Percentiles rank a stretch among this genome's conserved stretches.
Conservation (phyloP, 2,888 invertebrate species). For the Drosophila dives region DNA sequence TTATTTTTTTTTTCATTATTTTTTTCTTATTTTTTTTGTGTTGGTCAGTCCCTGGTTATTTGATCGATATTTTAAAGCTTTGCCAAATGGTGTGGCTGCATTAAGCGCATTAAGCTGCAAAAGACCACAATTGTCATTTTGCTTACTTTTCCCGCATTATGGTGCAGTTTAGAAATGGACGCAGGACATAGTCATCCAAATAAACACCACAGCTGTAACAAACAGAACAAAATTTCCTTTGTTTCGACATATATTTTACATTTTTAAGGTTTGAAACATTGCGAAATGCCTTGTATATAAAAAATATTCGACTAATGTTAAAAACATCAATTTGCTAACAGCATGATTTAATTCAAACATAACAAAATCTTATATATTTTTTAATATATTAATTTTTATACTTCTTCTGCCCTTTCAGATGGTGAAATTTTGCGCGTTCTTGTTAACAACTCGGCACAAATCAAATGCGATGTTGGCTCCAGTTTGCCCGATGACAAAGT, state of each 20-base stretch:
- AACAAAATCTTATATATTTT: not conserved
- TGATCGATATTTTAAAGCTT: conserved; percentile 80
- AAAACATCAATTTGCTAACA: not conserved
- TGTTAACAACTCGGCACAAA: conserved; percentile 91
- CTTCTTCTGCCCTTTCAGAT: conserved; percentile 77
- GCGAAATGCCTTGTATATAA: not conserved
- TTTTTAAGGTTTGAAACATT: not conserved
- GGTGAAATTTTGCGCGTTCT: conserved; percentile 85
- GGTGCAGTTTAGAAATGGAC: not conserved
- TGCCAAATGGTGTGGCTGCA: conserved; percentile 55
- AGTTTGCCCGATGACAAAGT: conserved; percentile 91
- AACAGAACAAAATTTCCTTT: conserved; percentile 19
- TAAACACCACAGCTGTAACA: conserved; percentile 43
- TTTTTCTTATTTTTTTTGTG: conserved; percentile 1
- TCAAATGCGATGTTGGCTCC: conserved; percentile 94
- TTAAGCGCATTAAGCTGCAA: conserved; percentile 38
- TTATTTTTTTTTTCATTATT: conserved; percentile 6
- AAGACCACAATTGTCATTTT: conserved; percentile 46
- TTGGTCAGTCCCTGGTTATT: conserved; percentile 25
- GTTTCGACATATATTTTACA: conserved; percentile 12
- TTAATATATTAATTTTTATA: not conserved
- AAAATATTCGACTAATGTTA: not conserved
- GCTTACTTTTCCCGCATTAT: conserved; percentile 36
- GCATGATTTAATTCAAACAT: not conserved
- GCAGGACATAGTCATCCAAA: not conserved